Base-by-base conservation (phyloP, 2,888 invertebrate genomes). In the Agrypnus murinus region DNA sequence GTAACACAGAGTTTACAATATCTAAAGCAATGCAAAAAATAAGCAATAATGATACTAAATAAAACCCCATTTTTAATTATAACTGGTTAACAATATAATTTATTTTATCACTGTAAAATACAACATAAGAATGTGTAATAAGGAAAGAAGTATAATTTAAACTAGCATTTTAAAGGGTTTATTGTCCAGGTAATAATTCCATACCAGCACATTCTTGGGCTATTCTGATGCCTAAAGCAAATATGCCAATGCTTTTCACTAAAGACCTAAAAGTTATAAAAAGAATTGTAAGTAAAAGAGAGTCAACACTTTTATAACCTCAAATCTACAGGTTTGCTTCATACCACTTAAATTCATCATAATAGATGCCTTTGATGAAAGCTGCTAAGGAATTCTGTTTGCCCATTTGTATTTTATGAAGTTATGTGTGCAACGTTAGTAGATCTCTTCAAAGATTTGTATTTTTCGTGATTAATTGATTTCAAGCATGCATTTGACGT, bases 301-400 rank as follows among this genome's bases (percentile, higher is more conserved):
- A 17, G 66, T 38, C 10, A 46, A 72, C 55, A n/a, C n/a, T n/a
- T n/a, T n/a, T n/a, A 63, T 66, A 72, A 73, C 65, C 71, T 63
- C 19, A 50, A 66, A 59, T 36, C 45, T 60, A 59, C 85, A 76
- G 15, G 2, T 55, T 25, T 60, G 75, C 76, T 69, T 85, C 87
- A 88, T 86, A 93, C 94, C 94, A 94, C 87, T 93, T 93, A 78
- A 92, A 93, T 69, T 93, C 92, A 83, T 93, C 92, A 80, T 91
- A 86, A 80, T 94, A 94, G 69, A 93, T 87, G 78, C 89, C 89
- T 82, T 90, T 90, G 14, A 93, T 76, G 74, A 90, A 87, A 66
- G 85, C 83, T 48, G 89, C 80, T 59, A 90, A 84, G 77, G 89
- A 88, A 73, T 82, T 82, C 70, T 88, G 87, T 83, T 90, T 90